phyloP scores from a whole-genome alignment of 2,888 invertebrate genomes.

The Chrysina gloriosa region DNA sequence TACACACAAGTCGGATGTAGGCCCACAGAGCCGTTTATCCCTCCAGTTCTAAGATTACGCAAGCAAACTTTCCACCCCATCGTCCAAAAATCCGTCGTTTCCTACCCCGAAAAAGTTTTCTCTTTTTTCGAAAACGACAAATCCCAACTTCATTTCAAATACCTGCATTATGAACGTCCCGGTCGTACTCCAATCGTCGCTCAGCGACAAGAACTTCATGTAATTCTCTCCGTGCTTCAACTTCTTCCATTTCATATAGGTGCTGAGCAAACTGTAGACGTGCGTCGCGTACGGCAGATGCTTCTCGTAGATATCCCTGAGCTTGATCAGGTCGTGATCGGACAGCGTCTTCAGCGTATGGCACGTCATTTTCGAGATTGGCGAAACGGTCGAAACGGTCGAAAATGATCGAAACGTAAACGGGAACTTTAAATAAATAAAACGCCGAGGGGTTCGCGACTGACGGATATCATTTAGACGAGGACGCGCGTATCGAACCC shows the following conservation, averaged over 20 bases:
- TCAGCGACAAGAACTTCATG: slow-evolving; percentile 37
- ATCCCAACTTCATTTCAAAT: background rate
- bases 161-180: slow-evolving; percentile 40
- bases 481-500: too few species aligned
- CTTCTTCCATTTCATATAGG: slow-evolving; percentile 38
- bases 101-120: too few species aligned
- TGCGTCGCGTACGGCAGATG: slow-evolving; percentile 34
- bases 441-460: slow-evolving; percentile 3
- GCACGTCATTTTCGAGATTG: slow-evolving; percentile 3
- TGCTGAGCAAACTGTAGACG: slow-evolving; percentile 36
- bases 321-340: slow-evolving; percentile 33
- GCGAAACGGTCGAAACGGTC: background rate
- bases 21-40: too few species aligned
- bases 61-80: too few species aligned
- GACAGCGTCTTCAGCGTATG: slow-evolving; percentile 24
- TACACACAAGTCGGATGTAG: too few species aligned
- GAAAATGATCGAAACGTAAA: background rate
- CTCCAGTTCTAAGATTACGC: too few species aligned
- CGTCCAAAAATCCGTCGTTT: too few species aligned
- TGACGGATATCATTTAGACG: too few species aligned
- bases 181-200: slow-evolving; percentile 39
- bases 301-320: slow-evolving; percentile 35
- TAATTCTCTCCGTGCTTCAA: slow-evolving; percentile 26
- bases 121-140: too few species aligned
- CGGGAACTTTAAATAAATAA: background rate